Base-by-base conservation (phyloP, 2,888 invertebrate species). In the Nymphalis c-album region DNA sequence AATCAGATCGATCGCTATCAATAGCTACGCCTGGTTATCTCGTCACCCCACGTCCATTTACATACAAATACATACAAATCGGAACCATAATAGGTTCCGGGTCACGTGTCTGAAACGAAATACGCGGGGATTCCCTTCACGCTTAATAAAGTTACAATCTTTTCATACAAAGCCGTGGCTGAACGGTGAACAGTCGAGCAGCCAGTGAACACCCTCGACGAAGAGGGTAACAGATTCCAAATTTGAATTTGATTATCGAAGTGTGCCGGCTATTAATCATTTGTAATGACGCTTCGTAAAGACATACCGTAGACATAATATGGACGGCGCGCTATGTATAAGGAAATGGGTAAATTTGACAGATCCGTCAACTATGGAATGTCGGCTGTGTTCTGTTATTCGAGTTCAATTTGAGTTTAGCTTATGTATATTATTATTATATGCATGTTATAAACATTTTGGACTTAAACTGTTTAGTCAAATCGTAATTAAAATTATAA, bases 41-140 rank as follows among this genome's bases (percentile, higher is more conserved):
- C 79, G 72, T 84, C 87, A 83, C 89, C 88, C 88, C 87, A 86
- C 79, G 75, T 77, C 73, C 80, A 83, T 76, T 76, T 75, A 72
- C 77, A 77, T 76, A 75, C 77, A 90, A 90, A 91, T 88, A 88
- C 90, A 89, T 90, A 88, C 88, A 90, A 88, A 91, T 88, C 86
- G 84, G 86, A 82, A 85, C 86, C 86, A 80, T 84, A 87, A 91
- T 92, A 88, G 85, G 91, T 91, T 91, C 89, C 91, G 90, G 88
- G 93, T 94, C 94, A 93, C 94, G 94, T 94, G 94, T 81, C 92
- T 78, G 92, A 86, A 87, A 86, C 93, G 92, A 93, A 94, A 94
- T 90, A 80, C 86, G 87, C 87, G 88, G 88, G 88, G 88, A 88
- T 85, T 85, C 84, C 85, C 81, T 91, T 90, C 87, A 92, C 90